Evolutionary conservation across 2,888 invertebrate genomes (phyloP).

Genomic region (Carabus problematicus): DNA sequence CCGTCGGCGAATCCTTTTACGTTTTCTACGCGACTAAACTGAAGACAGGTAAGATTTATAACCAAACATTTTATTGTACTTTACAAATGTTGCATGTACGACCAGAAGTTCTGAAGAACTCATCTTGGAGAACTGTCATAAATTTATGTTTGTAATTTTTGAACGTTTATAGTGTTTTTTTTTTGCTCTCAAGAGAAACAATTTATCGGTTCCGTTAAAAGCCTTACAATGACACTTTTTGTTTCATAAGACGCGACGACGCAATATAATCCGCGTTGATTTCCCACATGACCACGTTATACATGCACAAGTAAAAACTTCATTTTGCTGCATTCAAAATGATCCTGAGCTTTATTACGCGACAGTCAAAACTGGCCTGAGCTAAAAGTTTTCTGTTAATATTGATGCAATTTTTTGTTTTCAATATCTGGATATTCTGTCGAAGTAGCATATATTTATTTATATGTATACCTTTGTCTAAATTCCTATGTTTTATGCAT

Average conservation of each 20-base stretch:
- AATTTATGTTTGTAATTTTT: slow-evolving; percentile 9
- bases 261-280: slow-evolving; percentile 11
- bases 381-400: neutral
- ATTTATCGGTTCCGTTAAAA: neutral
- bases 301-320: neutral
- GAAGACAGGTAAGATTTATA: slow-evolving; percentile 20
- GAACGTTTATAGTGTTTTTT: slow-evolving; percentile 7
- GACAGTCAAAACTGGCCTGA: too few species aligned
- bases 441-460: slow-evolving; percentile 22
- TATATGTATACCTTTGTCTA: slow-evolving; percentile 22
- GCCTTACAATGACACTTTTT: neutral
- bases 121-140: neutral
- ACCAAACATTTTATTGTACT: slow-evolving; percentile 2
- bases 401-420: slow-evolving; percentile 10
- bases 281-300: slow-evolving; percentile 10
- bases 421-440: slow-evolving; percentile 21
- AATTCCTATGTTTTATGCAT: slow-evolving; percentile 32
- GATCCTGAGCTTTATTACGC: neutral
- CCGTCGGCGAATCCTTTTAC: neutral
- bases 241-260: slow-evolving; percentile 4
- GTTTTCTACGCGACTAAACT: neutral
- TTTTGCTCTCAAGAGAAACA: neutral
- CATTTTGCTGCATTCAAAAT: neutral
- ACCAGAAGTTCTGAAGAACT: slow-evolving; percentile 16
- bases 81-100: neutral